Conservation (phyloP, 2,113 vertebrate species). For the Tupaia tana region DNA sequence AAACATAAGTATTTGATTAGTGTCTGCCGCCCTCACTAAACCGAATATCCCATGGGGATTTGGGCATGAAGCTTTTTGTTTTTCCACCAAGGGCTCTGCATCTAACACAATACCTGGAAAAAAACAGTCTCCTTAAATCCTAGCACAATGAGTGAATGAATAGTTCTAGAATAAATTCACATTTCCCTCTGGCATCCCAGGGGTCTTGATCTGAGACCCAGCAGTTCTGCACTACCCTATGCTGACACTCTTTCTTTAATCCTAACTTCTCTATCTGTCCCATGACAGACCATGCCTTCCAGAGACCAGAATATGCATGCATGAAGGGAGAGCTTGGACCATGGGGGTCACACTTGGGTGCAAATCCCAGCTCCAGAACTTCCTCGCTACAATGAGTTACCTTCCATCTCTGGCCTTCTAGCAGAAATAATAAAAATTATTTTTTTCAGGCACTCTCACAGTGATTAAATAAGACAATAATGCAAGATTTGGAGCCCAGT, state of each 20-base stretch:
- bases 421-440: background rate
- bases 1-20: background rate
- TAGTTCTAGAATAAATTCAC: background rate
- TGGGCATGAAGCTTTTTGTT: background rate
- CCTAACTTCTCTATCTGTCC: background rate
- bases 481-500: background rate
- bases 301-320: accelerated
- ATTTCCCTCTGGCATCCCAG: background rate
- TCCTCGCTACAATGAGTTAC: background rate
- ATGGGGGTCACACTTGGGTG: background rate
- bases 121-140: background rate
- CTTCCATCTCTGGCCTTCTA: background rate
- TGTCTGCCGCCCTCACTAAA: background rate
- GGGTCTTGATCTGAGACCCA: background rate
- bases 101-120: background rate
- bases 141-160: background rate
- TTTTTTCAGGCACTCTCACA: background rate
- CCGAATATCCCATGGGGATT: background rate
- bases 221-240: background rate
- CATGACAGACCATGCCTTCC: background rate
- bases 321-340: background rate
- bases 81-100: background rate
- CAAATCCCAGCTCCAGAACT: background rate
- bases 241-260: background rate
- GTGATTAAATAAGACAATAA: background rate